phyloP scores from a whole-genome alignment of 2,888 invertebrate genomes.

The Ormyrus pomaceus region DNA sequence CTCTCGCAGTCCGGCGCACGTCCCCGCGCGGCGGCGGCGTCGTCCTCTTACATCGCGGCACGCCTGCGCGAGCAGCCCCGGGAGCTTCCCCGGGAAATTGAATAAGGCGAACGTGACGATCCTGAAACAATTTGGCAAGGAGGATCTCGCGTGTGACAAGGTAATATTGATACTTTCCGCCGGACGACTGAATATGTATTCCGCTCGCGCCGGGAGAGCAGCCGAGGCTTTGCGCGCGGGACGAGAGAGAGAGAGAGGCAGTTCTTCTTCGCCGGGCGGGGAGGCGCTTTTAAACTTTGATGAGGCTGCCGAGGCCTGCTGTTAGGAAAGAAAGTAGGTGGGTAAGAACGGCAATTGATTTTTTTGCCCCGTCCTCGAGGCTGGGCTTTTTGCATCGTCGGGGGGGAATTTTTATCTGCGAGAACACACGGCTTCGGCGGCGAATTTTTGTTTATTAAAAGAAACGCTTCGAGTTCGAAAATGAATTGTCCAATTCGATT shows the following conservation, averaged over 20 bases:
- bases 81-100: slow-evolving; percentile 38
- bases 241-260: not conserved
- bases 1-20: not conserved
- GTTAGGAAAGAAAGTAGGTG: too few relatives aligned
- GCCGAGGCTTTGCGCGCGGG: too few relatives aligned
- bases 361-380: too few relatives aligned
- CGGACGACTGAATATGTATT: not conserved
- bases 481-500: too few relatives aligned
- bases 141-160: slow-evolving; percentile 56
- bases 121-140: slow-evolving; percentile 56
- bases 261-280: not conserved
- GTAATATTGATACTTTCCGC: slow-evolving; percentile 40
- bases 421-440: too few relatives aligned
- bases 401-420: too few relatives aligned
- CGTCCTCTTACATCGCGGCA: not conserved
- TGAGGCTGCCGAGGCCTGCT: not conserved
- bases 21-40: too few relatives aligned
- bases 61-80: not conserved
- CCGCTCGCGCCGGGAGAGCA: too few relatives aligned
- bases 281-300: slow-evolving; percentile 1
- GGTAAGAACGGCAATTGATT: not conserved
- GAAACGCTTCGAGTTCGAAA: too few relatives aligned
- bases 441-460: too few relatives aligned
- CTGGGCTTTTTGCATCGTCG: too few relatives aligned
- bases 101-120: slow-evolving; percentile 49